Conservation (phyloP, 2,888 invertebrate species). For the Ecdyonurus torrentis region DNA sequence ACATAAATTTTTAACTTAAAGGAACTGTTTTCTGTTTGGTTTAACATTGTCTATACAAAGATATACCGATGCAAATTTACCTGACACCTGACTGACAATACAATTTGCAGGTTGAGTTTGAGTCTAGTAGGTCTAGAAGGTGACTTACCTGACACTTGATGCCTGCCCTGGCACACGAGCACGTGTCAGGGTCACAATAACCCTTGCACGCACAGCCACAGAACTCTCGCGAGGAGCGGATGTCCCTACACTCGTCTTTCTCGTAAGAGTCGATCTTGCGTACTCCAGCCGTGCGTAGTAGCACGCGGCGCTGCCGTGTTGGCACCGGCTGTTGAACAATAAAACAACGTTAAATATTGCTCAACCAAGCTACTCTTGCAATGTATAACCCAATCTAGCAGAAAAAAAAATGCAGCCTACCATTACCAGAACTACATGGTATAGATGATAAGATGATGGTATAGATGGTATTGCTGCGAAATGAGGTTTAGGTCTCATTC, state of each 20-base stretch:
- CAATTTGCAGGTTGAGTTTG: too few species aligned
- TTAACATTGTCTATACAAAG: too few species aligned
- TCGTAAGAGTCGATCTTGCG: constrained; percentile 84
- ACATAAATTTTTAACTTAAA: too few species aligned
- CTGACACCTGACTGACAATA: too few species aligned
- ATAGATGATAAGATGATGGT: too few species aligned
- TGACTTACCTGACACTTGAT: constrained; percentile 75
- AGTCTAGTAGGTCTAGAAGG: too few species aligned
- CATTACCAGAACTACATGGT: too few species aligned
- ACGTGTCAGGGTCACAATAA: constrained; percentile 88
- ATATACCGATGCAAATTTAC: too few species aligned
- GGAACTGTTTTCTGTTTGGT: too few species aligned
- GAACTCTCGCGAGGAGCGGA: constrained; percentile 78
- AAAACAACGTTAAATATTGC: constrained; percentile 7
- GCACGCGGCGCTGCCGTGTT: constrained; percentile 71
- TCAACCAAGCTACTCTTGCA: background rate
- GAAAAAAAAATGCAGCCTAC: background rate
- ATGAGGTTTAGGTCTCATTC: too few species aligned
- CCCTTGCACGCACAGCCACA: constrained; percentile 89
- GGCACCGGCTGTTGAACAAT: constrained; percentile 92
- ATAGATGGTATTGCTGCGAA: too few species aligned
- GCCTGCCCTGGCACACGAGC: constrained; percentile 84
- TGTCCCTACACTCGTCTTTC: constrained; percentile 86
- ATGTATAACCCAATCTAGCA: background rate
- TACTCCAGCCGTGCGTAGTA: constrained; percentile 83